Percentiles rank a stretch among this genome's conserved stretches.
phyloP scores from a whole-genome alignment of 1,140 invertebrate species.

The Grapholita molesta region DNA sequence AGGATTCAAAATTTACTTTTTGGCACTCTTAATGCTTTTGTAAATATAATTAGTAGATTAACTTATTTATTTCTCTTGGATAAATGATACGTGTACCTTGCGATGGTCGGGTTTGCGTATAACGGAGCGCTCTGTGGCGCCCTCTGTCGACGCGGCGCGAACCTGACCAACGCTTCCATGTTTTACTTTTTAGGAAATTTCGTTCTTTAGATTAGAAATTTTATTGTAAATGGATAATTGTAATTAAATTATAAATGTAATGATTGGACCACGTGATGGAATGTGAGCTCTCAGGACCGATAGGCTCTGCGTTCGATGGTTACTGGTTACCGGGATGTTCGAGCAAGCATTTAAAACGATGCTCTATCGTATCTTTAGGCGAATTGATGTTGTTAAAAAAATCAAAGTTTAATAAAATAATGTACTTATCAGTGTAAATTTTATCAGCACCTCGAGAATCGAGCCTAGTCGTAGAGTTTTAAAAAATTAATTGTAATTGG shows the following conservation, averaged over 20 bases:
- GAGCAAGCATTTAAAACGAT: slow-evolving; percentile 75
- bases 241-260: slow-evolving; percentile 58
- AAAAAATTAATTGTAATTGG: slow-evolving; percentile 52
- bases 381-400: slow-evolving; percentile 76
- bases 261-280: slow-evolving; percentile 72
- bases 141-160: slow-evolving; percentile 2
- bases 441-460: slow-evolving; percentile 69
- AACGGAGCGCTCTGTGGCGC: not conserved
- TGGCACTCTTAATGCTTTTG: slow-evolving; percentile 70
- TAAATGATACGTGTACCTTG: slow-evolving; percentile 29
- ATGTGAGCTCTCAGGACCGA: slow-evolving; percentile 73
- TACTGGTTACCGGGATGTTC: slow-evolving; percentile 74
- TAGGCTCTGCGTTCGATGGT: slow-evolving; percentile 36
- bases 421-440: slow-evolving; percentile 77
- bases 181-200: slow-evolving; percentile 73
- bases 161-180: slow-evolving; percentile 27
- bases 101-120: slow-evolving; percentile 29
- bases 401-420: slow-evolving; percentile 74
- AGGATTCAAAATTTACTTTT: slow-evolving; percentile 53
- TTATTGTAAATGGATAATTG: slow-evolving; percentile 73
- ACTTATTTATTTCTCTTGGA: slow-evolving; percentile 70
- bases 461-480: slow-evolving; percentile 75
- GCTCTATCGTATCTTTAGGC: slow-evolving; percentile 72
- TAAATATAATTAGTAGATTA: slow-evolving; percentile 72
- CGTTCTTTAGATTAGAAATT: slow-evolving; percentile 76